phyloP scores from a whole-genome alignment of 2,888 invertebrate species.

The Amblyteles armatorius region DNA sequence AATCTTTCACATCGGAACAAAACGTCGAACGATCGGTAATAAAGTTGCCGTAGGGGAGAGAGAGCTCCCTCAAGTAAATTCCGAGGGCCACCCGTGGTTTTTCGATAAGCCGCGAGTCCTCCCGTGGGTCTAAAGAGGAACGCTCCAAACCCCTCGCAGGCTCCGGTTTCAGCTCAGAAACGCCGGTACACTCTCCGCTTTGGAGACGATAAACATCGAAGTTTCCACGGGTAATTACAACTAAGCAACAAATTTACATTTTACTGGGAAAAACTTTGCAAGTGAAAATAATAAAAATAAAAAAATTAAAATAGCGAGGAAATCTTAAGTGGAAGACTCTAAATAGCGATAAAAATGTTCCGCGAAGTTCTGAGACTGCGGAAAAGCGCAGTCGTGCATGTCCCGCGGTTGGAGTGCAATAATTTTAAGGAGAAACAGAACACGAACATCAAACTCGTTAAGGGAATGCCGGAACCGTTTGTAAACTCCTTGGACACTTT shows the following conservation, averaged over 20 bases:
- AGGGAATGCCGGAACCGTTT: not conserved
- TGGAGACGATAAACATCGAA: slow-evolving; percentile 55
- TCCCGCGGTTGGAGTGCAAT: not conserved
- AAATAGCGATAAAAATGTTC: slow-evolving; percentile 30
- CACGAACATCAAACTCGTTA: not conserved
- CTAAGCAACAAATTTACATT: slow-evolving; percentile 48
- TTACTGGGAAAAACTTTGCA: slow-evolving; percentile 7
- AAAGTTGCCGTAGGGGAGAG: slow-evolving; percentile 17
- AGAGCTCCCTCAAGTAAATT: slow-evolving; percentile 42
- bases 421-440: not conserved
- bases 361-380: slow-evolving; percentile 42
- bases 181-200: not conserved
- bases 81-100: slow-evolving; percentile 27
- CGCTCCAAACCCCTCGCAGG: not conserved
- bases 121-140: slow-evolving; percentile 32
- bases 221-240: slow-evolving; percentile 47
- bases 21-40: slow-evolving; percentile 14
- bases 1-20: not conserved
- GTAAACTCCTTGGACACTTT: too few species aligned
- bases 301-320: slow-evolving; percentile 26
- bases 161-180: slow-evolving; percentile 10
- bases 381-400: not conserved
- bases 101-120: slow-evolving; percentile 50
- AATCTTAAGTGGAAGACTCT: not conserved
- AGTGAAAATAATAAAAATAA: not conserved